phyloP scores from a whole-genome alignment of 1,140 invertebrate species.

The Sycophaga agraensis region DNA sequence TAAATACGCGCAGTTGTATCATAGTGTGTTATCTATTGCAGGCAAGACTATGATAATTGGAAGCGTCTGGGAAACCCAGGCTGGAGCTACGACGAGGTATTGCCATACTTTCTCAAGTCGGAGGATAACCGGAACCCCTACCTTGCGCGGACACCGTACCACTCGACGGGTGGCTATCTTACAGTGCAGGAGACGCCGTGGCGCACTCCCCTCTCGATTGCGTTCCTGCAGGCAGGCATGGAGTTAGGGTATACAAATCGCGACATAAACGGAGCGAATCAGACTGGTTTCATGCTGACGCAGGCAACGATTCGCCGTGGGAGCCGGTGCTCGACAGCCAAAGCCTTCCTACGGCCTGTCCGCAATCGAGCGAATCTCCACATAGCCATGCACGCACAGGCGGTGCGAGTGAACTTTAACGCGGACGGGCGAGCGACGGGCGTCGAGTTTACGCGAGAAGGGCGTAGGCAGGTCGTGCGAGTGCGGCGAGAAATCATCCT shows the following conservation, averaged over 20 bases:
- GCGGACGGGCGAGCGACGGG: slow-evolving; percentile 72
- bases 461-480: slow-evolving; percentile 64
- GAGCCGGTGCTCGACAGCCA: slow-evolving; percentile 83
- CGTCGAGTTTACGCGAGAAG: slow-evolving; percentile 72
- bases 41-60: slow-evolving; percentile 91
- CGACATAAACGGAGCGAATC: slow-evolving; percentile 80
- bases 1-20: no score
- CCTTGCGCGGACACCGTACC: slow-evolving; percentile 71
- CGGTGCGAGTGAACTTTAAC: slow-evolving; percentile 70
- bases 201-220: slow-evolving; percentile 75
- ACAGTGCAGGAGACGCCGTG: slow-evolving; percentile 83
- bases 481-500: slow-evolving; percentile 77
- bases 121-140: slow-evolving; percentile 86
- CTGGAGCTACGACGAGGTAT: slow-evolving; percentile 85
- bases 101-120: slow-evolving; percentile 87
- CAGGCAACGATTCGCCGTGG: slow-evolving; percentile 85
- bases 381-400: slow-evolving; percentile 78
- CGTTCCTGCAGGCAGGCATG: slow-evolving; percentile 78
- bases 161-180: slow-evolving; percentile 75
- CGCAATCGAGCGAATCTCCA: slow-evolving; percentile 78
- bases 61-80: slow-evolving; percentile 80
- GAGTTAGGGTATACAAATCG: slow-evolving; percentile 79
- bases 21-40: slow-evolving; percentile 37
- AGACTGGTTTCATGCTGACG: slow-evolving; percentile 82
- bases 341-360: slow-evolving; percentile 83